Percentiles rank a stretch among this genome's conserved stretches.
Evolutionary conservation across 2,797 vertebrate species (phyloP).

Genomic region (Spinibarbus caldwelli): DNA sequence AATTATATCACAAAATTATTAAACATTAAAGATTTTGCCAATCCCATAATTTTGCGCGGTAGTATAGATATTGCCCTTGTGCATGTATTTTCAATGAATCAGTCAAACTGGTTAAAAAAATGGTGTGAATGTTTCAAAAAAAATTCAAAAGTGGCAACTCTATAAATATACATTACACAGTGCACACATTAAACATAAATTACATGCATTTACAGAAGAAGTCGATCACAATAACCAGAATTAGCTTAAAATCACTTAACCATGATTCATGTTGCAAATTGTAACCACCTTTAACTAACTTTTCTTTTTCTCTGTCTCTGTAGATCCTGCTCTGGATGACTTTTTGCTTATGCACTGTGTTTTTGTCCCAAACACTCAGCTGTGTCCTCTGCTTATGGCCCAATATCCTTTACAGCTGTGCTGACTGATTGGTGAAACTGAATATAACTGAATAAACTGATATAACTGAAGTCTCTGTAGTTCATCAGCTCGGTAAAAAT

Average conservation of each 20-base stretch:
- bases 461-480: background rate
- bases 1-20: background rate
- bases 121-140: too few relatives aligned
- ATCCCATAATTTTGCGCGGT: background rate
- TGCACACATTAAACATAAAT: too few relatives aligned
- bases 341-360: slow-evolving; percentile 97
- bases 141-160: background rate
- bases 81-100: background rate
- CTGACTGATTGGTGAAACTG: background rate
- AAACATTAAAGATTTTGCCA: background rate
- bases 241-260: background rate
- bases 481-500: background rate
- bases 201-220: background rate
- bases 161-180: too few relatives aligned
- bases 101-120: too few relatives aligned
- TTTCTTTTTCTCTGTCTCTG: slow-evolving; percentile 35
- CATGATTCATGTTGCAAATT: background rate
- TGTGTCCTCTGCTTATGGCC: slow-evolving; percentile 90
- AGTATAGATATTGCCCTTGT: background rate
- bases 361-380: slow-evolving; percentile 93
- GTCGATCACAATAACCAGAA: background rate
- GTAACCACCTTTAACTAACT: slow-evolving; percentile 3
- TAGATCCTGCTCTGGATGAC: slow-evolving; percentile 92
- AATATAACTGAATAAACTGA: too few relatives aligned
- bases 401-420: slow-evolving; percentile 91